Evolutionary conservation across 2,797 vertebrate species (phyloP).

Genomic region (Periparus ater): DNA sequence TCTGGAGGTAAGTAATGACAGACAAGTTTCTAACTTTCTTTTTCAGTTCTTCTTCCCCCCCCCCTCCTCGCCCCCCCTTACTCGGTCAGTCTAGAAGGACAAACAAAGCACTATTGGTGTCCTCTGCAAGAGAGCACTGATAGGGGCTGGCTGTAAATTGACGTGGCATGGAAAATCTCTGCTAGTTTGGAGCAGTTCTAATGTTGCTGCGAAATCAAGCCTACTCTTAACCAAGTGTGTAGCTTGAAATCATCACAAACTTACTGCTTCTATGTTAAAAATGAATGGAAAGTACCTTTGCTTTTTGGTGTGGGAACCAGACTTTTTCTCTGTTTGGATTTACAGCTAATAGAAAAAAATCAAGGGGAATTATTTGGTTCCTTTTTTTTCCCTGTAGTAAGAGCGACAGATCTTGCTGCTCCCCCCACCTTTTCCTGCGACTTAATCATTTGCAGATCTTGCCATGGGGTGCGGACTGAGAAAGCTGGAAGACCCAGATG

Average conservation of each 20-base stretch:
- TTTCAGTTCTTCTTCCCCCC: constrained; percentile 56
- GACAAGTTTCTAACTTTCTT: constrained; percentile 70
- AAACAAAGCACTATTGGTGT: constrained; percentile 80
- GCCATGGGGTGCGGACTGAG: constrained; percentile 96
- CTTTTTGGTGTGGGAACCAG: constrained; percentile 5
- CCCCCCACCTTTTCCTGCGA: constrained; percentile 45
- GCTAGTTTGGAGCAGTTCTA: constrained; percentile 70
- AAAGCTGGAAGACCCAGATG: constrained; percentile 95
- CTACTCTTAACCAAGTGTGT: constrained; percentile 16
- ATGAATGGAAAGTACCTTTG: constrained; percentile 67
- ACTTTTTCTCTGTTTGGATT: constrained; percentile 45
- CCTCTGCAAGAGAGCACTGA: constrained; percentile 73
- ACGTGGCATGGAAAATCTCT: constrained; percentile 85
- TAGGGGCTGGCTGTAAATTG: constrained; percentile 81
- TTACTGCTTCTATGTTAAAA: constrained; percentile 30
- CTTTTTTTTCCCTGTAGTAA: background rate
- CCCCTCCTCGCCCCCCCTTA: background rate
- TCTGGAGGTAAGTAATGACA: constrained; percentile 63
- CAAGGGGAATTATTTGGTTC: constrained; percentile 36
- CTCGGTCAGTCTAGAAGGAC: constrained; percentile 65
- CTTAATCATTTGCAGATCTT: constrained; percentile 71
- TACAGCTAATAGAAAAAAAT: constrained; percentile 50
- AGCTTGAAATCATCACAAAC: constrained; percentile 22
- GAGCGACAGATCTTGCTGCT: constrained; percentile 69
- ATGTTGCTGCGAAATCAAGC: constrained; percentile 52